Evolutionary conservation across 2,888 invertebrate species (phyloP), one percentile per base, ranked within the genome.

Genomic region (Drosophila maculinotata): DNA sequence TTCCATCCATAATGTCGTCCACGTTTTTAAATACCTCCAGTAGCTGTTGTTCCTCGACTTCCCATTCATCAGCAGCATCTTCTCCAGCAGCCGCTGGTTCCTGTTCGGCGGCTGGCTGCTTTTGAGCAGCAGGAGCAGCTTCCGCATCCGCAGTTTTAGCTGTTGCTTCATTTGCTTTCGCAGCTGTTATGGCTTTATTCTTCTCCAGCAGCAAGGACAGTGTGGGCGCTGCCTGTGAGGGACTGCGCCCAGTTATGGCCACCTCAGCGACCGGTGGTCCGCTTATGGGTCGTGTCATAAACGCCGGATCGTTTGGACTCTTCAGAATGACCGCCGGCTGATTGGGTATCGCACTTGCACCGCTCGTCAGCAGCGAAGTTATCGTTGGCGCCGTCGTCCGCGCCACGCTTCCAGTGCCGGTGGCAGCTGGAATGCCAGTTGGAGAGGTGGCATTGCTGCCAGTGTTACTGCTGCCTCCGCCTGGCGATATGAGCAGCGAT

Each of bases 161-260:
- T 8, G 33, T 4, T 2, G 66, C 8, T 31, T 72, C 72, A 33
- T 26, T 45, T 7, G 54, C 45, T 38, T 67, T 60, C 1, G 39
- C 33, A 1, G 45, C 42, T 2, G 52, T 33, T 9, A 51, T 31
- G 15, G 42, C 45, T 64, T 91, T 91, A 58, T 93, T 92, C 70
- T 93, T 93, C 70, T 95, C 95, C 6, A 96, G 90, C 8, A 96
- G 90, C 93, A 95, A 94, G 0, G 96, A 95, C 0, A 96, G 91
- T 0, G 96, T 96, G 0, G 96, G 95, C 0, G 96, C 95, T 0
- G 94, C 94, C 52, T 94, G 93, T 0, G 95, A 94, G 0, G 95
- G 94, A 1, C 94, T 93, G 25, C 82, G 86, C 3, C 74, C 58
- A 0, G 81, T 53, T 3, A 67, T 53, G 9, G 69, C 39, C 3